phyloP scores from a whole-genome alignment of 2,888 invertebrate genomes.

The Diadromus collaris region DNA sequence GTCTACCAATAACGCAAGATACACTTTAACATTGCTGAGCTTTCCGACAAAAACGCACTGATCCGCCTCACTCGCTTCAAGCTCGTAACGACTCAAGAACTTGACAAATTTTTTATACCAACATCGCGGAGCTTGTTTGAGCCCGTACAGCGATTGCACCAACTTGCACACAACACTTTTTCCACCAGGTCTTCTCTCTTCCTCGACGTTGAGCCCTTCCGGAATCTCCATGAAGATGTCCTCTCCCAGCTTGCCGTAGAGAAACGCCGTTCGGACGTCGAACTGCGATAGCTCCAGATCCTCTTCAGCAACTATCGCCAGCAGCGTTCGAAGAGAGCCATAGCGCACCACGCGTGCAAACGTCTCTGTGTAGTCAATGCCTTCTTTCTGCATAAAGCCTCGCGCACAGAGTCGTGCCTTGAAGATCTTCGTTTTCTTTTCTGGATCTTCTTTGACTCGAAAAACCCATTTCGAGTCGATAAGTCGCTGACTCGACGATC shows the following conservation, averaged over 20 bases:
- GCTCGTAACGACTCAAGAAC: not conserved
- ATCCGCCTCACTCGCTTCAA: not conserved
- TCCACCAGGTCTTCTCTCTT: not conserved
- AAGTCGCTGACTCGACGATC: not conserved
- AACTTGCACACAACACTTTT: not conserved
- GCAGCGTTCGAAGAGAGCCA: not conserved
- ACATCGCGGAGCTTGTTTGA: not conserved
- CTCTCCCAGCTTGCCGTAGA: not conserved
- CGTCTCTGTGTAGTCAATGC: not conserved
- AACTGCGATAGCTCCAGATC: not conserved
- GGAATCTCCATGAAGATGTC: not conserved
- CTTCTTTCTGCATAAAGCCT: not conserved
- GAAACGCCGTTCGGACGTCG: not conserved
- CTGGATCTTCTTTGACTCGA: constrained; percentile 16
- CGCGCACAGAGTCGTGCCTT: constrained; percentile 11
- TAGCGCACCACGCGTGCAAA: not conserved
- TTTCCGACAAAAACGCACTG: not conserved
- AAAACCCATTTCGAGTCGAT: constrained; percentile 36
- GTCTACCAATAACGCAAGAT: not conserved
- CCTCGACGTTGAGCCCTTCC: not conserved
- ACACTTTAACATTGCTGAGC: not conserved
- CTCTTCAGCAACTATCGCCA: not conserved
- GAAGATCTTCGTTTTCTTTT: not conserved
- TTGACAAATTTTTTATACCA: not conserved
- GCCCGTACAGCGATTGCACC: not conserved